Evolutionary conservation across 2,797 vertebrate species (phyloP).

Genomic region (Malurus splendens): DNA sequence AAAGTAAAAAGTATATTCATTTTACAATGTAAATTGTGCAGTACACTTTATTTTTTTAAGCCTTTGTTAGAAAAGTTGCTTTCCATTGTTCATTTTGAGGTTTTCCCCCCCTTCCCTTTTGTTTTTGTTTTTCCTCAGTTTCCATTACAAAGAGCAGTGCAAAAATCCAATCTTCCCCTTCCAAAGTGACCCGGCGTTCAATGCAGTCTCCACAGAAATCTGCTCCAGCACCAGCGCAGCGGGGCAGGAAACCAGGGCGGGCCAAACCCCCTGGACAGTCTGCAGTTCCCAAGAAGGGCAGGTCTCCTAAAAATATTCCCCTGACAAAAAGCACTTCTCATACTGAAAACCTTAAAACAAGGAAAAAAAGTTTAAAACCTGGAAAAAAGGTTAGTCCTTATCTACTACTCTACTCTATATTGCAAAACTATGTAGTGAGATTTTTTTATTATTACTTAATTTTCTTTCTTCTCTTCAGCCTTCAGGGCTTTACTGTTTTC

Average conservation of each 20-base stretch:
- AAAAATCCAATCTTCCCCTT: conserved; percentile 75
- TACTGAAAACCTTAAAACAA: conserved; percentile 72
- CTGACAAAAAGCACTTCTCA: conserved; percentile 59
- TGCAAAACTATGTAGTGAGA: conserved; percentile 17
- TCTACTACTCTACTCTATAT: conserved; percentile 44
- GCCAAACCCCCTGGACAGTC: conserved; percentile 67
- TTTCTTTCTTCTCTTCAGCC: conserved; percentile 33
- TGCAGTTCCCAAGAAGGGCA: conserved; percentile 75
- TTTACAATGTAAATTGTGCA: conserved; percentile 44
- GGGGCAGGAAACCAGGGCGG: conserved; percentile 80
- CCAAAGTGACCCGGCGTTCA: conserved; percentile 82
- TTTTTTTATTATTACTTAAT: neutral
- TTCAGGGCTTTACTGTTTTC: conserved; percentile 31
- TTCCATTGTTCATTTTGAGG: conserved; percentile 60
- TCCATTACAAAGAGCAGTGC: conserved; percentile 78
- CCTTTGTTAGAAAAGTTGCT: conserved; percentile 55
- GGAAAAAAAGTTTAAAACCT: conserved; percentile 84
- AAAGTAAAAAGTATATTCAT: conserved; percentile 35
- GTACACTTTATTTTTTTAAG: conserved; percentile 24
- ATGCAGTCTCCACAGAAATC: conserved; percentile 84
- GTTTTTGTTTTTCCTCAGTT: conserved; percentile 74
- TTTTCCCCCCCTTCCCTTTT: conserved; percentile 52
- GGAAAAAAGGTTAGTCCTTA: conserved; percentile 85
- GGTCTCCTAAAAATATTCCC: conserved; percentile 58
- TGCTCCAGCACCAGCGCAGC: conserved; percentile 63